These are phyloP conservation scores for Sebastes matsubarae DNA, from an alignment of 2,797 vertebrate species.

Conservation along the genomic window DNA sequence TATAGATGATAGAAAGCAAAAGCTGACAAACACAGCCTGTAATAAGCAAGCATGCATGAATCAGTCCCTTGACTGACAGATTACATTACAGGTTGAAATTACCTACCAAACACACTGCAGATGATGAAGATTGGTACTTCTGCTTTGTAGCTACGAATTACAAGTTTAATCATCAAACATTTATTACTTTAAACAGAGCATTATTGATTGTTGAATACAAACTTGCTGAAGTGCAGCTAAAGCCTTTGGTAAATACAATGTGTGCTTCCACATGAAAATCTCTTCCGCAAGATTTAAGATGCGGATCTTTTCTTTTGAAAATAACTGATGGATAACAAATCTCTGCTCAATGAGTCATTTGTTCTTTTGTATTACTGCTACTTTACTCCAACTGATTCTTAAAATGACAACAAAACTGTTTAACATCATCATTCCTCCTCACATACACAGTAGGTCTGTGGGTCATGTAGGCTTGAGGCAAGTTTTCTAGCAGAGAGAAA, in stretches of 20 bases:
- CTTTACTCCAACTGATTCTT: not conserved
- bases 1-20: not conserved
- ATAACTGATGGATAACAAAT: not conserved
- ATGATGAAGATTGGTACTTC: not conserved
- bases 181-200: not conserved
- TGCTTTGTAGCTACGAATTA: not conserved
- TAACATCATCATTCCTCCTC: not conserved
- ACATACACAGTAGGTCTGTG: not conserved
- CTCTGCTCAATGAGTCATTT: not conserved
- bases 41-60: not conserved
- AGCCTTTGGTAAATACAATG: conserved; percentile 8
- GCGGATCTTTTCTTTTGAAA: not conserved
- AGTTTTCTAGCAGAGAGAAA: not conserved
- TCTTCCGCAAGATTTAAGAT: not conserved
- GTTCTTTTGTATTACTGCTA: not conserved
- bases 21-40: not conserved
- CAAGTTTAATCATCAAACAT: not conserved
- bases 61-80: not conserved
- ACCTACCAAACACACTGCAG: not conserved
- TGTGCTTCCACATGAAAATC: not conserved
- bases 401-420: not conserved
- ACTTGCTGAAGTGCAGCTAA: not conserved
- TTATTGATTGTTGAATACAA: not conserved
- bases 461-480: not conserved
- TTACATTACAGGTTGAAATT: not conserved